phyloP scores from a whole-genome alignment of 2,113 vertebrate species.

The Haplotaxodon microlepis region DNA sequence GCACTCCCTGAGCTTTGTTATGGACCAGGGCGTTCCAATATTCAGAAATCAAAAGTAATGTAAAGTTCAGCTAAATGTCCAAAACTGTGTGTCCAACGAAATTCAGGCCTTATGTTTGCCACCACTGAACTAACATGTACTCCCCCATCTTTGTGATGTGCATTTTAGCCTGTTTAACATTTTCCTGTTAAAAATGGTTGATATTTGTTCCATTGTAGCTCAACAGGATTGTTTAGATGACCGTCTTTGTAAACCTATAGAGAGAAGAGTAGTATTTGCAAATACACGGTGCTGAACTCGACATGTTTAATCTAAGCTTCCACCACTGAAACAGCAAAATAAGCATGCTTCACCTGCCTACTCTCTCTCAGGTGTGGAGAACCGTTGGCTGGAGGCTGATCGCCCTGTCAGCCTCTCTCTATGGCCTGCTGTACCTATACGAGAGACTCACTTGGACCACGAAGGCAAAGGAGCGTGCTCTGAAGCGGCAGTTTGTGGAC shows the following conservation, averaged over 20 bases:
- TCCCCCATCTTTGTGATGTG: not conserved
- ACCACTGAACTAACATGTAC: not conserved
- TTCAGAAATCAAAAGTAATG: not conserved
- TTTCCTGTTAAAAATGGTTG: not conserved
- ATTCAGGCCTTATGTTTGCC: not conserved
- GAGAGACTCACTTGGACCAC: conserved; percentile 93
- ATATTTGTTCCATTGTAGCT: not conserved
- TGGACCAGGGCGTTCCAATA: not conserved
- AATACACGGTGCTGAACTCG: not conserved
- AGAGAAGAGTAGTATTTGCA: not conserved
- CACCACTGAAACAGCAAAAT: not conserved
- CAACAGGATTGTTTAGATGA: not conserved
- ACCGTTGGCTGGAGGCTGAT: conserved; percentile 89
- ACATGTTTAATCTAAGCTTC: not conserved
- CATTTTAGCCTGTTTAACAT: not conserved
- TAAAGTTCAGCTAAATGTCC: not conserved
- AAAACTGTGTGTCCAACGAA: not conserved
- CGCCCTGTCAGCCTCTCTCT: conserved; percentile 80
- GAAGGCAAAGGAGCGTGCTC: conserved; percentile 84
- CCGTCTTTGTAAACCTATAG: not conserved
- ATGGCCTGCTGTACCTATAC: conserved; percentile 85
- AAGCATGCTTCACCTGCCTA: not conserved
- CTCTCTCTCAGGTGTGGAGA: conserved; percentile 79
- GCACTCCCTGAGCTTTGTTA: not conserved
- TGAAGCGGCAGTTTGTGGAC: conserved; percentile 95